A percentile compares a stretch with the other conserved stretches of the same genome.
Evolutionary conservation across 2,888 invertebrate species (phyloP).

Genomic region (Orthosia gracilis): DNA sequence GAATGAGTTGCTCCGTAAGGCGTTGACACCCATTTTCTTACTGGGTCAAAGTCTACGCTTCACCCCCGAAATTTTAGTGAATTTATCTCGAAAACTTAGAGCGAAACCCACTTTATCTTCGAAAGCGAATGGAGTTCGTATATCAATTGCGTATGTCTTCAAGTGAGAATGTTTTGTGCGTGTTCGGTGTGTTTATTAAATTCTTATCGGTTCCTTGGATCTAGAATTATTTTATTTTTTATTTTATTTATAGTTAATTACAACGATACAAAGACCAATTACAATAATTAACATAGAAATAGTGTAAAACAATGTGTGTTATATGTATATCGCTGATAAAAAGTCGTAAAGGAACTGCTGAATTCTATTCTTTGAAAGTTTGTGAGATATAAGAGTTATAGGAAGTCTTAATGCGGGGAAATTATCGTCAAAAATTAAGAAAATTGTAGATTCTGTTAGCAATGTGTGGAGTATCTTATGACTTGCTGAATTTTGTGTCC

Average conservation of each 20-base stretch:
- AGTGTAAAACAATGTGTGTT: no score
- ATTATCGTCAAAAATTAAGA: neutral
- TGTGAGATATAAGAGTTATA: no score
- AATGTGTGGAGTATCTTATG: no score
- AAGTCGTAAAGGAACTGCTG: neutral
- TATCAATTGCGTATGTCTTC: conserved; percentile 30
- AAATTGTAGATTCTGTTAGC: neutral
- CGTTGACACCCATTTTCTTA: conserved; percentile 41
- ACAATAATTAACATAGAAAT: no score
- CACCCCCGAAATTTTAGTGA: conserved; percentile 41
- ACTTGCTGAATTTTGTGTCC: no score
- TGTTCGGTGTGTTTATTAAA: conserved; percentile 38
- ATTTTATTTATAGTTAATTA: no score
- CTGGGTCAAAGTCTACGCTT: conserved; percentile 42
- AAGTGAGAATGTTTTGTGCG: conserved; percentile 34
- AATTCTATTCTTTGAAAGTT: neutral
- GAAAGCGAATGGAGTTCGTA: conserved; percentile 35
- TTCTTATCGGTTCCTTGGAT: neutral
- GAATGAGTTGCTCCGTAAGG: conserved; percentile 11
- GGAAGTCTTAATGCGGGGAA: no score
- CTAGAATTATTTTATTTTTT: no score
- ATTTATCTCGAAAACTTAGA: conserved; percentile 40
- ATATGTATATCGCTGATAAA: neutral
- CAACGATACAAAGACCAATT: no score
- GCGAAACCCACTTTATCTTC: conserved; percentile 42